Conservation (phyloP, 2,113 vertebrate genomes). For the Pteropus alecto region DNA sequence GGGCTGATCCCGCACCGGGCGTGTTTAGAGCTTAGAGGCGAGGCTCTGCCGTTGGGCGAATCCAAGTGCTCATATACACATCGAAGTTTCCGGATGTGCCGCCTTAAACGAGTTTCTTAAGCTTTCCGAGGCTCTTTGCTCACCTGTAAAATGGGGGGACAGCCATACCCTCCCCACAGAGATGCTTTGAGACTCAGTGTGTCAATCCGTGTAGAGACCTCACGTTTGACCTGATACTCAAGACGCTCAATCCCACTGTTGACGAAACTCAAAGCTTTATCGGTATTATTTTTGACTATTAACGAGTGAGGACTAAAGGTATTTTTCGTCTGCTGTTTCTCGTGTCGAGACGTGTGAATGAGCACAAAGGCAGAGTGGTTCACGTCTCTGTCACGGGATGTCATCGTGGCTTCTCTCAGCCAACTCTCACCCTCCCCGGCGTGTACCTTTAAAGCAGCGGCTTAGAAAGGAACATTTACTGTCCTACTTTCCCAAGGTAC, state of each 20-base stretch:
- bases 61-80: fast-evolving
- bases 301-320: neutral
- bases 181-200: neutral
- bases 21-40: neutral
- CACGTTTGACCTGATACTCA: neutral
- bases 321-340: fast-evolving
- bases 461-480: neutral
- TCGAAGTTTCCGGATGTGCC: fast-evolving
- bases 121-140: neutral
- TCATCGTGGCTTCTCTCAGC: fast-evolving
- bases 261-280: fast-evolving
- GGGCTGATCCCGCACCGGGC: neutral
- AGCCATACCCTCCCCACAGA: no score
- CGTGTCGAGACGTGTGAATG: fast-evolving
- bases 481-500: neutral
- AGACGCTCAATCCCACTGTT: no score
- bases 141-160: neutral
- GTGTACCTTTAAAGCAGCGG: neutral
- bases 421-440: fast-evolving
- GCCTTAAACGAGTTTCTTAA: neutral
- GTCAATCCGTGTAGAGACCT: neutral
- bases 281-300: no score
- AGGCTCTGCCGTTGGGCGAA: no score
- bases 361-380: no score
- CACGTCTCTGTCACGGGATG: neutral